phyloP scores from a whole-genome alignment of 1,140 invertebrate species.

The Probaryconus sp. region DNA sequence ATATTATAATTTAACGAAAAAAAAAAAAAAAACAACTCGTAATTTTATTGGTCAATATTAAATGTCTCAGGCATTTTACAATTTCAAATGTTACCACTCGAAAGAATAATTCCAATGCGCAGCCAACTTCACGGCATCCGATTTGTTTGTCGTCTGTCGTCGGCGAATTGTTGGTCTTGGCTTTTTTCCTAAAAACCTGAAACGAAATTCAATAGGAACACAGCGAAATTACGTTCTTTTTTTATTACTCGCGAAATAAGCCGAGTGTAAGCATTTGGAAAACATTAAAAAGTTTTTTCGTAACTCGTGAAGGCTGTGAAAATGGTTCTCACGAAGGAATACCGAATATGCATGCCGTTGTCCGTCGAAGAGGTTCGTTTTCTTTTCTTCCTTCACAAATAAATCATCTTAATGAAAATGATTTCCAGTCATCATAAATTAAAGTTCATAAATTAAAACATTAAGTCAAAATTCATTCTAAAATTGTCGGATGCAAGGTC shows the following conservation, averaged over 20 bases:
- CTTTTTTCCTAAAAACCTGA: background rate
- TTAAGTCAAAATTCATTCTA: background rate
- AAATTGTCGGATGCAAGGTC: too few relatives aligned
- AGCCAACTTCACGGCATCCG: slow-evolving; percentile 9
- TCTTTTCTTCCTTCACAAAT: background rate
- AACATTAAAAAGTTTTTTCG: background rate
- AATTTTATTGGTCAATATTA: too few relatives aligned
- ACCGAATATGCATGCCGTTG: slow-evolving; percentile 94
- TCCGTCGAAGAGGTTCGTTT: slow-evolving; percentile 90
- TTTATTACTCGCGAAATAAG: background rate
- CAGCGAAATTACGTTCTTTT: too few relatives aligned
- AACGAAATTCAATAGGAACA: too few relatives aligned
- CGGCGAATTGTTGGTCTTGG: slow-evolving; percentile 2
- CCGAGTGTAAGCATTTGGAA: background rate
- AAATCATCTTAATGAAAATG: too few relatives aligned
- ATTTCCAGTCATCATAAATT: background rate
- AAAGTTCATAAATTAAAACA: background rate
- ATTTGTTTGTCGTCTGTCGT: slow-evolving; percentile 48
- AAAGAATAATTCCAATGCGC: too few relatives aligned
- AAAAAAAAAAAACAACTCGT: too few relatives aligned
- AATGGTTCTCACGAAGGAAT: slow-evolving; percentile 92
- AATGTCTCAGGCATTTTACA: too few relatives aligned
- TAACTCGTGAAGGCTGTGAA: slow-evolving; percentile 11
- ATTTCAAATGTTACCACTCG: too few relatives aligned
- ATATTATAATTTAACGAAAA: too few relatives aligned